Evolutionary conservation across 2,888 invertebrate species (phyloP).

Genomic region (Vandiemenella viatica): DNA sequence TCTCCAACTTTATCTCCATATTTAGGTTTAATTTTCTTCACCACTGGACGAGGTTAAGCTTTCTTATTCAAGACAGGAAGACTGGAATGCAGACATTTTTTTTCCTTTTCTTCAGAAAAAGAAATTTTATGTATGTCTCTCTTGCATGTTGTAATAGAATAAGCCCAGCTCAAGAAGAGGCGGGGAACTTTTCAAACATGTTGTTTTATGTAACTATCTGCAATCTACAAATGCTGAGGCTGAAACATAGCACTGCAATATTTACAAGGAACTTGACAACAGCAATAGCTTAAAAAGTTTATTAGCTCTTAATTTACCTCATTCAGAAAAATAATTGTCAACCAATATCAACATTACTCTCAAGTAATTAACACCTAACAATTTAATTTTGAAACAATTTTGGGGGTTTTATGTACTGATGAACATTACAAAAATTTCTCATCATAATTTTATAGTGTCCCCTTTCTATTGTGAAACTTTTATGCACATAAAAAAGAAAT

Average conservation of each 20-base stretch:
- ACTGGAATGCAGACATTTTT: slow-evolving; percentile 4
- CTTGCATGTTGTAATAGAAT: neutral
- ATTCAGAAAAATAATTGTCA: neutral
- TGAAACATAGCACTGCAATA: slow-evolving; percentile 17
- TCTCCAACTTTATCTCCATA: neutral
- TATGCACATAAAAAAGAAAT: slow-evolving; percentile 9
- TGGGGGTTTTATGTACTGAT: neutral
- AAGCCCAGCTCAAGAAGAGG: slow-evolving; percentile 1
- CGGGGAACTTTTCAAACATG: neutral
- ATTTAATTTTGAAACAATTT: neutral
- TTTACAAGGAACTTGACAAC: slow-evolving; percentile 16
- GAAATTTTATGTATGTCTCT: no score
- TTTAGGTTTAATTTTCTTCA: neutral
- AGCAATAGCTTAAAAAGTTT: neutral
- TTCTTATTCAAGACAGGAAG: slow-evolving; percentile 1
- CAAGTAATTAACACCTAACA: neutral
- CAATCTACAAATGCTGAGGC: slow-evolving; percentile 12
- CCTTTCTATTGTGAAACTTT: slow-evolving; percentile 2
- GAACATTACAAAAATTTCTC: neutral
- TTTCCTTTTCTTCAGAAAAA: neutral
- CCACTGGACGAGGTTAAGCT: neutral
- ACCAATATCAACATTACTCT: neutral
- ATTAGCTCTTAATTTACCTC: neutral
- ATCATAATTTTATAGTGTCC: neutral
- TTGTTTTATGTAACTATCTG: slow-evolving; percentile 3